Evolutionary conservation across 2,888 invertebrate species (phyloP), one percentile per base, ranked within the genome.

Genomic region (Teinopalpus imperialis): DNA sequence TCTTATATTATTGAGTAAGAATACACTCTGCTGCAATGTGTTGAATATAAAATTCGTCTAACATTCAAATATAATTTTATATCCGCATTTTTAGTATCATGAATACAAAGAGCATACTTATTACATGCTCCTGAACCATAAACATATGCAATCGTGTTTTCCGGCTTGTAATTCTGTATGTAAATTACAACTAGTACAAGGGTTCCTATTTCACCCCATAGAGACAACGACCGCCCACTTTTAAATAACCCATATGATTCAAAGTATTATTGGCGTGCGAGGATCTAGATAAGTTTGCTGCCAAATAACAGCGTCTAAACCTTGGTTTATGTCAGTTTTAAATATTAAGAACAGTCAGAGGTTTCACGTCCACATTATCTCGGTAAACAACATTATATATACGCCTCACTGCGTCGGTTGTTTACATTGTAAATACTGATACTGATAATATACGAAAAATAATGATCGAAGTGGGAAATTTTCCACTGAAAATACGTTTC

Each of bases 161-260:
- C 71, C 70, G 69, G 71, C 73, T 71, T 76, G 82, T 86, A 80
- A 87, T 86, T 87, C 79, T 72, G 74, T 81, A 87, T 87, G 86
- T 85, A 87, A 87, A 87, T 87, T 87, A 79, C 74, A 76, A 76
- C 76, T 83, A 72, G 67, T 74, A 69, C 74, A 81, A 79, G 80
- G 73, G 79, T 78, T 79, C 66, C 58, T 64, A 64, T 74, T 70
- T 72, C 72, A 77, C 79, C 81, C 80, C 73, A 72, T 66, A 66
- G 78, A 79, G 73, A 78, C 72, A 67, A 53, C 54, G 48, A 18
- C 39, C 41, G 53, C 23, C 75, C 72, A 73, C 37, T 43, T 41
- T 56, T 51, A 56, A 50, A 45, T 59, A 76, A 62, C 47, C 74
- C 53, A 37, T 21, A 21, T 37, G 20, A 44, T 37, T 24, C 51